phyloP scores from a whole-genome alignment of 2,113 vertebrate genomes.

The Glaucidium brasilianum region DNA sequence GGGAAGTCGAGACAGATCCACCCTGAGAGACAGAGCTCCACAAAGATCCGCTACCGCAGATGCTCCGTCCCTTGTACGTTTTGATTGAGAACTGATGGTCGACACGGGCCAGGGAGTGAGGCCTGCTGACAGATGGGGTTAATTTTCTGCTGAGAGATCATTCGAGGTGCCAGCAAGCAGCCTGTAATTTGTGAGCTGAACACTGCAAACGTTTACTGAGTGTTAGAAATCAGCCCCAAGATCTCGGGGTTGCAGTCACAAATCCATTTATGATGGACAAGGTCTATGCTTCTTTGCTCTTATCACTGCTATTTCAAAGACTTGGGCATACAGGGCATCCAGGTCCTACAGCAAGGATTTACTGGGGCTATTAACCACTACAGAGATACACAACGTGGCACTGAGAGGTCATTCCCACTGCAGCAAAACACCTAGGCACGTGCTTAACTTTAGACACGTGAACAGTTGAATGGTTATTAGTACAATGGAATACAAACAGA shows the following conservation, averaged over 20 bases:
- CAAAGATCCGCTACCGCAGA: neutral
- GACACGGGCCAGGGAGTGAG: neutral
- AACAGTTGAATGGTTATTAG: neutral
- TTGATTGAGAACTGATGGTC: neutral
- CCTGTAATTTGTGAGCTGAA: neutral
- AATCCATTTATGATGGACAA: slow-evolving; percentile 19
- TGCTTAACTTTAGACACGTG: neutral
- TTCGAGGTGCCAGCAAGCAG: neutral
- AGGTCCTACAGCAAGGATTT: neutral
- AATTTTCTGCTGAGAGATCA: neutral
- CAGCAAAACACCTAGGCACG: neutral
- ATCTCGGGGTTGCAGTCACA: neutral
- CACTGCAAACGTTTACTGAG: neutral
- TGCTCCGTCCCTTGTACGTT: fast-evolving
- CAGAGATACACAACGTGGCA: neutral
- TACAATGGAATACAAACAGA: neutral
- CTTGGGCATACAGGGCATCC: neutral
- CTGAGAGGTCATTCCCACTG: neutral
- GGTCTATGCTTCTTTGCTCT: neutral
- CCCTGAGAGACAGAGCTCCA: neutral
- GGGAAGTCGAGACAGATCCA: neutral
- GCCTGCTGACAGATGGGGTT: neutral
- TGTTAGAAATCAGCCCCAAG: neutral
- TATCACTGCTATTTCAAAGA: neutral
- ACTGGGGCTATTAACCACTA: neutral